Evolutionary conservation across 2,888 invertebrate species (phyloP).

Genomic region (Pemphredon lugubris): DNA sequence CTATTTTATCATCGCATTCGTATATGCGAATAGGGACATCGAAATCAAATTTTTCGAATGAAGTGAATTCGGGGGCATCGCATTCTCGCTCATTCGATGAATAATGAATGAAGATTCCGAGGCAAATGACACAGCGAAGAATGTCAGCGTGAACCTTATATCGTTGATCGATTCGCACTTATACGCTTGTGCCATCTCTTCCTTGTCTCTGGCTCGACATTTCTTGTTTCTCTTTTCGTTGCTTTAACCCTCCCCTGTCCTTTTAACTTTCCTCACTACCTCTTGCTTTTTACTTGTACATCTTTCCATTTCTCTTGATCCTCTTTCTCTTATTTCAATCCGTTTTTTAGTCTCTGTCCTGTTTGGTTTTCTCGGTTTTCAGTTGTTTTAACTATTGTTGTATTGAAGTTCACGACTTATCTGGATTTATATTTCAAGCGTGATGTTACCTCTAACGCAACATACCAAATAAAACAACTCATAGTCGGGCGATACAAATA

Average conservation of each 20-base stretch:
- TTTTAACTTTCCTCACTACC: background rate
- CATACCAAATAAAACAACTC: too few species aligned
- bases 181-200: conserved; percentile 16
- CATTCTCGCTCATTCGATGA: conserved; percentile 47
- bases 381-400: too few species aligned
- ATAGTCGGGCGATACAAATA: too few species aligned
- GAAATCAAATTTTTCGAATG: conserved; percentile 28
- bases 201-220: background rate
- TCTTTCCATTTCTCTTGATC: background rate
- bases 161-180: conserved; percentile 16
- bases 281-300: background rate
- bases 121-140: conserved; percentile 50
- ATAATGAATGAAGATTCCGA: conserved; percentile 58
- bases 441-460: too few species aligned
- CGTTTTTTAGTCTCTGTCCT: too few species aligned
- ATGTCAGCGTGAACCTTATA: conserved; percentile 43
- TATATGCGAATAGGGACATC: background rate
- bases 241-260: background rate
- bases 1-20: background rate
- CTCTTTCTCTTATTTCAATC: too few species aligned
- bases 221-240: background rate
- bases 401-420: too few species aligned
- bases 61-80: conserved; percentile 32
- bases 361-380: too few species aligned
- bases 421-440: too few species aligned